Evolutionary conservation across 2,888 invertebrate species (phyloP).

Genomic region (Cerastoderma edule): DNA sequence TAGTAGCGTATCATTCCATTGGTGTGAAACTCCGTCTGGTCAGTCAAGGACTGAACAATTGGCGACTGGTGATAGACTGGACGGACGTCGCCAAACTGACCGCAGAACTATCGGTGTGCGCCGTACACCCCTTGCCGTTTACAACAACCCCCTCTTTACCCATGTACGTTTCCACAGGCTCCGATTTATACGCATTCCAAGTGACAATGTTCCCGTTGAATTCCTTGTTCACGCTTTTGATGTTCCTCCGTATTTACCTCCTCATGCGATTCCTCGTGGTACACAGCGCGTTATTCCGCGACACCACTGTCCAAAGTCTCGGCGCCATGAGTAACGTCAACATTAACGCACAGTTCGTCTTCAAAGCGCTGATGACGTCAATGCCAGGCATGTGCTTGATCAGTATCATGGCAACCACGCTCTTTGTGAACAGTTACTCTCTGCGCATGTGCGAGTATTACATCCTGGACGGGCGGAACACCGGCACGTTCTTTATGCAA

Average conservation of each 20-base stretch:
- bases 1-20: conserved; percentile 71
- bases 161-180: conserved; percentile 57
- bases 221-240: conserved; percentile 73
- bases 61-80: conserved; percentile 71
- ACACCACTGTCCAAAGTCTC: conserved; percentile 77
- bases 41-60: conserved; percentile 71
- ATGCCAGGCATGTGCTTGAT: conserved; percentile 70
- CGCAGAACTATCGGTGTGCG: conserved; percentile 70
- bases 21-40: conserved; percentile 70
- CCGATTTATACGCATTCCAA: conserved; percentile 54
- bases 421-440: conserved; percentile 74
- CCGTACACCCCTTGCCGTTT: conserved; percentile 75
- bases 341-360: conserved; percentile 77
- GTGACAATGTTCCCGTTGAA: conserved; percentile 67
- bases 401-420: conserved; percentile 70
- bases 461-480: conserved; percentile 61
- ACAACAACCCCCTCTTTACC: conserved; percentile 62
- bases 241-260: conserved; percentile 75
- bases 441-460: conserved; percentile 74
- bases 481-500: conserved; percentile 68
- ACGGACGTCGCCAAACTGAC: conserved; percentile 66
- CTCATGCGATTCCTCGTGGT: conserved; percentile 73
- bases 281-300: conserved; percentile 74
- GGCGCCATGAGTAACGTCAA: conserved; percentile 76
- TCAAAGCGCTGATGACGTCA: conserved; percentile 74